A percentile compares a stretch with the other conserved stretches of the same genome.
These are phyloP conservation scores for Maccullochella peelii DNA, from an alignment of 2,113 vertebrate species.

Conservation along the genomic window DNA sequence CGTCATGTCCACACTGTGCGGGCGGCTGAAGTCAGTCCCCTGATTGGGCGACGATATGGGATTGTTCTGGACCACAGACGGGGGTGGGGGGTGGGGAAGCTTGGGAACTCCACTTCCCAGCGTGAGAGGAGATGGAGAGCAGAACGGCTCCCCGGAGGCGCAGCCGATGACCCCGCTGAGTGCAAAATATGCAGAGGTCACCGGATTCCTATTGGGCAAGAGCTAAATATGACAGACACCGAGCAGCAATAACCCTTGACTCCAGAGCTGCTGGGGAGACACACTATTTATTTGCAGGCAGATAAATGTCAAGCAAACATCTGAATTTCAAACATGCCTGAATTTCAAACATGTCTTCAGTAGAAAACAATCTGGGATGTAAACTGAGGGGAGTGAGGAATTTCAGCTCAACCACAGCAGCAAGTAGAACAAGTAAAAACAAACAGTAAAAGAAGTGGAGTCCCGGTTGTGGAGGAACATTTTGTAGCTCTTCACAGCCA, in stretches of 20 bases:
- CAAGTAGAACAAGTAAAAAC: background rate
- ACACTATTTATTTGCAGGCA: slow-evolving; percentile 63
- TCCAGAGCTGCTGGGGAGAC: slow-evolving; percentile 58
- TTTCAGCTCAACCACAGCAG: background rate
- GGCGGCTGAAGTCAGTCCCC: slow-evolving; percentile 83
- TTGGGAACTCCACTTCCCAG: slow-evolving; percentile 95
- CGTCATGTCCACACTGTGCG: slow-evolving; percentile 88
- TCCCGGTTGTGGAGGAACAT: background rate
- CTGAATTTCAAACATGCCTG: slow-evolving; percentile 48
- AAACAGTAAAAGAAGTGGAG: slow-evolving; percentile 12
- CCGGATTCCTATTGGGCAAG: slow-evolving; percentile 85
- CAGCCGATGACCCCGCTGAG: slow-evolving; percentile 90
- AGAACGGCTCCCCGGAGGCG: slow-evolving; percentile 91
- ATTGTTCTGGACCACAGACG: slow-evolving; percentile 91
- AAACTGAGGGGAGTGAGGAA: slow-evolving; percentile 32
- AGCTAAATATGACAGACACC: slow-evolving; percentile 88
- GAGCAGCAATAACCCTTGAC: slow-evolving; percentile 82
- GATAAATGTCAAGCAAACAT: slow-evolving; percentile 75
- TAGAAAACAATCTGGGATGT: slow-evolving; percentile 37
- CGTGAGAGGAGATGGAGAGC: slow-evolving; percentile 93
- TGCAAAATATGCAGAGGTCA: slow-evolving; percentile 97
- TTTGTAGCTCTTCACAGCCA: background rate
- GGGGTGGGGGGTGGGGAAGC: slow-evolving; percentile 92
- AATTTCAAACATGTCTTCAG: slow-evolving; percentile 49
- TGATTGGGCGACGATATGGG: slow-evolving; percentile 89